Evolutionary conservation across 2,113 vertebrate species (phyloP).

Genomic region (Anguilla japonica): DNA sequence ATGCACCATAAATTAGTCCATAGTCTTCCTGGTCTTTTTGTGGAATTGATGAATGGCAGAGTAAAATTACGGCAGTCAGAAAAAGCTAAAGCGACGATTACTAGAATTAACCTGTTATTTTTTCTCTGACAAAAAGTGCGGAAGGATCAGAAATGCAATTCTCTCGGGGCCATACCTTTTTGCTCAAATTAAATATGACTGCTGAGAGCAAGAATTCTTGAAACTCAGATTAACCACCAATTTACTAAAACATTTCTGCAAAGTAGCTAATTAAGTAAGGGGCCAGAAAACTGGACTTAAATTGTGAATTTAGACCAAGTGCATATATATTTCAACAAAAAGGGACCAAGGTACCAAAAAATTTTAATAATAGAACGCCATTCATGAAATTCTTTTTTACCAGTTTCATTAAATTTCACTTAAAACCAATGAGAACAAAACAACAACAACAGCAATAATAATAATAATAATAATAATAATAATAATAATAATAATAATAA

Average conservation of each 20-base stretch:
- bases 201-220: neutral
- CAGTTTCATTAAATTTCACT: neutral
- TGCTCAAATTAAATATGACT: conserved; percentile 2
- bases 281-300: neutral
- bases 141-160: no score
- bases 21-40: no score
- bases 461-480: no score
- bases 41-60: no score
- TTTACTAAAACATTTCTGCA: neutral
- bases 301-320: neutral
- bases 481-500: no score
- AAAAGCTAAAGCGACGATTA: no score
- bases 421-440: neutral
- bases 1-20: no score
- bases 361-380: neutral
- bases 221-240: neutral
- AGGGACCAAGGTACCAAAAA: neutral
- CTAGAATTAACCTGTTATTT: no score
- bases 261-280: neutral
- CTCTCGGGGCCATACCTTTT: conserved; percentile 2
- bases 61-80: no score
- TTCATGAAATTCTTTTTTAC: neutral
- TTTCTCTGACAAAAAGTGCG: no score
- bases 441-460: no score
- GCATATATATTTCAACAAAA: neutral